Evolutionary conservation across 2,888 invertebrate species (phyloP), one percentile per base, ranked within the genome.

Genomic region (Heliconius erato): DNA sequence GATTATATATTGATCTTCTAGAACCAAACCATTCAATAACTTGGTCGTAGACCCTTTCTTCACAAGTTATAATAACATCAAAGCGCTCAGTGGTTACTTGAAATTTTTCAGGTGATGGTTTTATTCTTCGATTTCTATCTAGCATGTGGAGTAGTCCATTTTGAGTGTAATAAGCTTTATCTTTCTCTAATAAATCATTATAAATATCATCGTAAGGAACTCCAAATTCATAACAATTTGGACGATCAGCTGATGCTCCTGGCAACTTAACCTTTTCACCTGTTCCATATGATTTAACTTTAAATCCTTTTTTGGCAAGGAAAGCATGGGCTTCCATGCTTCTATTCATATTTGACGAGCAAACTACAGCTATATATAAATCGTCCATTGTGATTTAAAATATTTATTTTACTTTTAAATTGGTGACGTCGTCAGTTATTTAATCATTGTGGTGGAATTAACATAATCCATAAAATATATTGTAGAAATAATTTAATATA

Each of bases 251-350:
- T 14, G 99, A 97, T 76, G 98, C 97, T 65, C 99, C 99, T 12
- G 99, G 99, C 82, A 99, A 96, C 93, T 99, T 99, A 1, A 99
- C 99, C 94, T 98, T 98, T 90, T 99, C 98, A 14, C 99, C 99
- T 54, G 99, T 98, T 26, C 99, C 99, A 95, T 98, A 99, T 0
- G 99, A 99, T 91, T 98, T 97, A 0, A 99, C 99, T 91, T 97
- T 97, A 91, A 98, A 99, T 23, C 99, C 99, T 90, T 99, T 99
- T 96, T 99, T 99, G 81, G 99, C 98, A 77, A 99, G 96, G 94
- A 99, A 99, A 83, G 98, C 98, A 96, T 99, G 99, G 26, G 99
- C 99, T 96, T 99, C 99, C 99, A 99, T 99, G 89, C 99, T 99
- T 83, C 99, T 97, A 92, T 99, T 99, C 99, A 99, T 99, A 93